Base-by-base conservation (phyloP, 30 jellyfish, hydroid and myxozoan species). In the Pseudorhiza aurosa region DNA sequence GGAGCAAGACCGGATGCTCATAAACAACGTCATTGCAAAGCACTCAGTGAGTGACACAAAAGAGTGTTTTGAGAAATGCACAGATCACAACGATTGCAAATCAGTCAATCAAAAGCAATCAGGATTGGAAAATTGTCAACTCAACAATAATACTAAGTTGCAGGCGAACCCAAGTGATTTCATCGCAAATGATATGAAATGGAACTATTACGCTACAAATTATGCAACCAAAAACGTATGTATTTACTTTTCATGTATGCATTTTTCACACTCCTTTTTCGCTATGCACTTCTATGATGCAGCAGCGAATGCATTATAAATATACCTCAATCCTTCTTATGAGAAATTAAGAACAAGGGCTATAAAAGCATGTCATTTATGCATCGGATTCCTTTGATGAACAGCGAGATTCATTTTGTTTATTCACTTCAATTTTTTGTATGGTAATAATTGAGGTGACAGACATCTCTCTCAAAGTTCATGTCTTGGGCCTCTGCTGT, bases 31-130 rank as follows among this genome's bases (percentile, higher is more conserved):
- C 26, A 0, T 59, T 29, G 3, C 21, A 59, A 0, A 49, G 8
- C 10, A 8, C 53, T 25, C 74, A 8, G 53, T 33, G 24, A 24
- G 2, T 25, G 17, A 33, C 28, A 11, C 17, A 12, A 19, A 59
- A n/a, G 40, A 59, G 26, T 59, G 74, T n/a, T 59, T 59, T 59
- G 74, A 26, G 5, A 59, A 59, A 28, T 59, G 74, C 74, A 46
- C 21, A 12, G 74, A 28, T 0, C 50, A 33, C 29, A 33, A 28
- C 27, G 53, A 59, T 28, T 59, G 74, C 0, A 59, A 59, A 28
- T 59, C 74, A 28, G 51, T 59, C 0, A 59, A 59, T 59, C 53
- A 28, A 19, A 59, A 28, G 0, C 24, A 59, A 59, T 59, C 27
- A 2, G 74, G 74, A 8, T 14, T 10, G 8, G 26, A 19, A 1